Conservation (phyloP, 2,113 vertebrate genomes). For the Eretmochelys imbricata region DNA sequence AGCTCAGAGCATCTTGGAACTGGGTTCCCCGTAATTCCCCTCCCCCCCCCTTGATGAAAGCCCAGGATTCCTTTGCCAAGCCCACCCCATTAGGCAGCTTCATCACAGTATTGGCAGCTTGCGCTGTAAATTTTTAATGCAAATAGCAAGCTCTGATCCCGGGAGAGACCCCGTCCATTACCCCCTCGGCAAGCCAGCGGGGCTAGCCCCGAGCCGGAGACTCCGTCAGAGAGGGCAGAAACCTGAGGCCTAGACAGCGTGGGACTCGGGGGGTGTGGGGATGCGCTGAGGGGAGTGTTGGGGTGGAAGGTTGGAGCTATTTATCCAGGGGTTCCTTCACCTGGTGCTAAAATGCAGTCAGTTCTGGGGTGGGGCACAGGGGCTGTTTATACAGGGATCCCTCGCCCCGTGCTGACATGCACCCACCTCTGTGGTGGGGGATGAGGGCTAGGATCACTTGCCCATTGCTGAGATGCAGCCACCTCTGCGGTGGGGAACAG, state of each 20-base stretch:
- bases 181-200: background rate
- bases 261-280: background rate
- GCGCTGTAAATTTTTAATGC: background rate
- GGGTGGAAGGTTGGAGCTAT: background rate
- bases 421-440: background rate
- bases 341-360: background rate
- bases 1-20: background rate
- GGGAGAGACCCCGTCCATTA: background rate
- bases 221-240: background rate
- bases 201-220: background rate
- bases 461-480: no score
- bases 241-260: background rate
- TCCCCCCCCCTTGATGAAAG: background rate
- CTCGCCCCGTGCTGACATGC: background rate
- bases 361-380: background rate
- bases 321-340: background rate
- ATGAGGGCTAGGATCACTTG: no score
- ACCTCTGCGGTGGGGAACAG: background rate
- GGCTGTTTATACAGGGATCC: background rate
- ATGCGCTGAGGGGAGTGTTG: background rate
- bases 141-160: background rate
- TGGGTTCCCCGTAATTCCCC: background rate
- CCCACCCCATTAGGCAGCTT: background rate
- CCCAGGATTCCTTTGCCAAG: background rate
- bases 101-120: background rate